Evolutionary conservation across 2,888 invertebrate species (phyloP), one percentile per base, ranked within the genome.

Genomic region (Pediacus dermestoides): DNA sequence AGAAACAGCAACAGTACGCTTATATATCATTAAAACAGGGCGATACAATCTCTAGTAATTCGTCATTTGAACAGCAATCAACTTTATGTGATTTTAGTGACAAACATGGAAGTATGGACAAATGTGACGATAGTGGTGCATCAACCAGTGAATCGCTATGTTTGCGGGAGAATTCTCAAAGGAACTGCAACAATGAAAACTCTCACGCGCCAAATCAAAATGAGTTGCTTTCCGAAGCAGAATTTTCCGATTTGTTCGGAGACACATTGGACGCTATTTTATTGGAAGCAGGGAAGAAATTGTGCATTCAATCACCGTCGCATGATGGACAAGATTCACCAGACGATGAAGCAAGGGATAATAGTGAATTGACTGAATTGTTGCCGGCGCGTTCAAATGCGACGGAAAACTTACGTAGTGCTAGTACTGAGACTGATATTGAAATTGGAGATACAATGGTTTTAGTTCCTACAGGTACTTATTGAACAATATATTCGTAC

Each of bases 391-490:
- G 40, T 25, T 42, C 38, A 13, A 14, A 16, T 13, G 11, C 28
- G 25, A 21, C 27, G 37, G 10, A 28, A n/a, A 26, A 10, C 30
- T 31, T 28, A 22, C 37, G 34, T 28, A 36, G 34, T 32, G 23
- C 31, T n/a, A 34, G 37, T 18, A 41, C 23, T 11, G 25, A 27
- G 16, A 11, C 9, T 16, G 30, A 16, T 13, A 26, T 14, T 33
- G 13, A 34, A 10, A 33, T 34, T 21, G 34, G 34, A 31, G 60
- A 64, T 44, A 60, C 59, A 23, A 63, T 66, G 65, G 67, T 68
- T 32, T 50, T 68, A 52, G 68, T 69, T 50, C 68, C 70, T 54
- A 55, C 67, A 50, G 68, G 68, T 69, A 58, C 58, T 57, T 52
- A 16, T 16, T 7, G 9, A 13, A 21, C 33, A 21, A 14, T 37